Conservation (phyloP, 2,113 vertebrate genomes). For the Oryzias woworae region DNA sequence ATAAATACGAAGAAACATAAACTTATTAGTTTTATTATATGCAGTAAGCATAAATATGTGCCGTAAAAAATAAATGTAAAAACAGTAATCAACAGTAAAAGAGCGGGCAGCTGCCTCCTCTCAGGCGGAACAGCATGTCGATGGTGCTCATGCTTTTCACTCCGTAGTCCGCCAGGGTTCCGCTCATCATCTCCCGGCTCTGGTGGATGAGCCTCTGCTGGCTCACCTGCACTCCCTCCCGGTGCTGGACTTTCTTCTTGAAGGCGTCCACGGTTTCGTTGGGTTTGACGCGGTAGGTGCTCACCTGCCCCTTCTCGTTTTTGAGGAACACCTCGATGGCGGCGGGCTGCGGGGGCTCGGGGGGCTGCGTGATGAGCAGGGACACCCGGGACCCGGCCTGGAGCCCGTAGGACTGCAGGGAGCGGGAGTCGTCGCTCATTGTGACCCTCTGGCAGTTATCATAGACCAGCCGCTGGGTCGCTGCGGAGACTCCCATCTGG, state of each 20-base stretch:
- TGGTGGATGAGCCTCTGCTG: constrained; percentile 68
- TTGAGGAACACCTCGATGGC: constrained; percentile 65
- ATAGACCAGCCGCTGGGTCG: constrained; percentile 36
- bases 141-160: constrained; percentile 58
- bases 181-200: constrained; percentile 37
- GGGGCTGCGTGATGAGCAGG: constrained; percentile 52
- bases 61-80: too few relatives aligned
- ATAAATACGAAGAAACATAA: too few relatives aligned
- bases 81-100: too few relatives aligned
- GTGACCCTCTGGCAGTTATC: constrained; percentile 24
- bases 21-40: too few relatives aligned
- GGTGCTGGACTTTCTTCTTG: constrained; percentile 30
- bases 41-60: too few relatives aligned
- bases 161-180: constrained; percentile 54
- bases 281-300: constrained; percentile 47
- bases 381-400: constrained; percentile 44
- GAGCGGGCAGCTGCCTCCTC: constrained; percentile 24
- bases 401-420: constrained; percentile 42
- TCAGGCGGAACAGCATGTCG: constrained; percentile 49
- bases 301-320: constrained; percentile 27
- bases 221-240: constrained; percentile 35
- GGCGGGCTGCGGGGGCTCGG: constrained; percentile 5
- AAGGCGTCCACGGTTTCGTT: constrained; percentile 56
- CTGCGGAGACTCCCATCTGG: fast-evolving
- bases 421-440: constrained; percentile 30